Evolutionary conservation across 2,797 vertebrate genomes (phyloP).

Genomic region (Pseudotriccus pelzelni): DNA sequence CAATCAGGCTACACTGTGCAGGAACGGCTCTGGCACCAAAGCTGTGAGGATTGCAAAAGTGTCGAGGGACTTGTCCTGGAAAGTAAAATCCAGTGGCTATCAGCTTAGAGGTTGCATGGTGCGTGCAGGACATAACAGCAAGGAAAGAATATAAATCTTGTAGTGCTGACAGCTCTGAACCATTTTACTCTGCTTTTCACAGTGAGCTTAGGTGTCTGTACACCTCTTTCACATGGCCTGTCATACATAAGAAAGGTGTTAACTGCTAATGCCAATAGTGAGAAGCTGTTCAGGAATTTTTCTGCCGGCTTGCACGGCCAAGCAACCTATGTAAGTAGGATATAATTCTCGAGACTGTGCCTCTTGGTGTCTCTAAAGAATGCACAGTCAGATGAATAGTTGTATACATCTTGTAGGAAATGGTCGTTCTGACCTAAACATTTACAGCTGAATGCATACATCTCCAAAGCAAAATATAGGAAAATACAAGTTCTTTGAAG

Average conservation of each 20-base stretch:
- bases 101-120: not conserved
- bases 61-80: not conserved
- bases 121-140: not conserved
- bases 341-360: not conserved
- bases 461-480: not conserved
- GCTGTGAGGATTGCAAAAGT: not conserved
- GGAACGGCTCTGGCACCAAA: not conserved
- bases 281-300: not conserved
- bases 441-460: fast-evolving
- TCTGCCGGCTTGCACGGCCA: not conserved
- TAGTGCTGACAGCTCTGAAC: not conserved
- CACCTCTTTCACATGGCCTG: not conserved
- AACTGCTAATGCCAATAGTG: not conserved
- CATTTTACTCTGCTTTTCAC: constrained; percentile 9
- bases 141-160: not conserved
- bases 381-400: not conserved
- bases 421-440: not conserved
- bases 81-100: not conserved
- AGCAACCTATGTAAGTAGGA: not conserved
- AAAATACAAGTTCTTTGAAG: not conserved
- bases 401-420: not conserved
- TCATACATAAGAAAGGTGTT: not conserved
- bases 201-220: not conserved
- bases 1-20: not conserved
- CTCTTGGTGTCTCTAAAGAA: not conserved